Evolutionary conservation across 2,797 vertebrate genomes (phyloP).

Genomic region (Aotus griseimembra): DNA sequence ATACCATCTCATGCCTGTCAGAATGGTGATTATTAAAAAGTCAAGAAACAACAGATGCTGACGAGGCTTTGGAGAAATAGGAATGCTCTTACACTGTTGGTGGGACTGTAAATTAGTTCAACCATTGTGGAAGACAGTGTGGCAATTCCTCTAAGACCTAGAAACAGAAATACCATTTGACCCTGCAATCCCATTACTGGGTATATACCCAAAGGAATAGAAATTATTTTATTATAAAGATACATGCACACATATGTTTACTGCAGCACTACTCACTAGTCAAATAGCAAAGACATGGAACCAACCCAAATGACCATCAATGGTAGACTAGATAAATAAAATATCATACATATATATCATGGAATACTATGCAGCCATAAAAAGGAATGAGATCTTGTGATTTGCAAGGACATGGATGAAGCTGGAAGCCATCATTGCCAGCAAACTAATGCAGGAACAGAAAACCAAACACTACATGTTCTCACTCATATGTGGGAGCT

Average conservation of each 20-base stretch:
- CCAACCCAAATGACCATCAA: not conserved
- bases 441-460: not conserved
- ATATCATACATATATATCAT: not conserved
- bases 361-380: not conserved
- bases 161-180: not conserved
- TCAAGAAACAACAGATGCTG: not conserved
- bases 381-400: not conserved
- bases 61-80: not conserved
- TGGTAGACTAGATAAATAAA: not conserved
- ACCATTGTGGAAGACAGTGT: not conserved
- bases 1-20: not conserved
- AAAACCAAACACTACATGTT: not conserved
- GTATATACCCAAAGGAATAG: not conserved
- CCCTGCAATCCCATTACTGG: not conserved
- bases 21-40: not conserved
- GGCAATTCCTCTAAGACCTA: not conserved
- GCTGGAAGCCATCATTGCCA: not conserved
- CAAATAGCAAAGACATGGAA: no score
- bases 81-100: not conserved
- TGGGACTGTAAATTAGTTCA: not conserved
- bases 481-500: not conserved
- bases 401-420: not conserved
- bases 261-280: no score
- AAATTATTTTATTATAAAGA: no score
- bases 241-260: no score